Base-by-base conservation (phyloP, 2,797 vertebrate species). In the Gymnoscopelus microlampas region DNA sequence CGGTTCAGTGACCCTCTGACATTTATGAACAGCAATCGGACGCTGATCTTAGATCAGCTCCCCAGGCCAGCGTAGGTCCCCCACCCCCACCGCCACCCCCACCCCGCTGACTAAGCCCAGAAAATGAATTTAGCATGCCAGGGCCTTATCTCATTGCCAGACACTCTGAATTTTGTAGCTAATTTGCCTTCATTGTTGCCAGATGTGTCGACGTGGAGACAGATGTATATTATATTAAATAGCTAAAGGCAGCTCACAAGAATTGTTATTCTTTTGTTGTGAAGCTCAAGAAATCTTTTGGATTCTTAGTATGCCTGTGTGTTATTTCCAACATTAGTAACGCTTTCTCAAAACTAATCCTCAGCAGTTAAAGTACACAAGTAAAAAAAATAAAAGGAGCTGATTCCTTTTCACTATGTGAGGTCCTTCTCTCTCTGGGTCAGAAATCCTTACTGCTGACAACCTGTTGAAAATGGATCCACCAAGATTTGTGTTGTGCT, bases 131-230 rank as follows among this genome's bases (percentile, higher is more conserved):
- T 90, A 80, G 49, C 78, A 70, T 93, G 91, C 88, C 80, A 81
- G 23, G 57, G 82, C 66, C 92, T 94, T 93, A 93, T 95, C 92
- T 83, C 88, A 80, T 77, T 87, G 91, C 93, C 92, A 94, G 87
- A 92, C 92, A 93, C 94, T 93, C 76, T 62, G 84, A 89, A 87
- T 94, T 89, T 85, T 89, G 88, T 91, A 92, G 88, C 93, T 94
- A 93, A 95, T 96, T 95, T 94, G 88, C 86, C 85, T 89, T 94
- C 83, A 94, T 93, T 92, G 88, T 83, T 95, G 85, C 93, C 95
- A 96, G 93, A 96, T 95, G 95, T 92, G 88, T 86, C 74, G 87
- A 92, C 92, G 90, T 88, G 86, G 76, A 89, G 83, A 90, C 91
- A 94, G 91, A 92, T 89, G 87, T 87, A 83, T 84, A 86, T 91